A percentile compares a stretch with the other conserved stretches of the same genome.
These are phyloP conservation scores for Lasioglossum baleicum DNA, from an alignment of 1,140 invertebrate genomes.

Conservation along the genomic window DNA sequence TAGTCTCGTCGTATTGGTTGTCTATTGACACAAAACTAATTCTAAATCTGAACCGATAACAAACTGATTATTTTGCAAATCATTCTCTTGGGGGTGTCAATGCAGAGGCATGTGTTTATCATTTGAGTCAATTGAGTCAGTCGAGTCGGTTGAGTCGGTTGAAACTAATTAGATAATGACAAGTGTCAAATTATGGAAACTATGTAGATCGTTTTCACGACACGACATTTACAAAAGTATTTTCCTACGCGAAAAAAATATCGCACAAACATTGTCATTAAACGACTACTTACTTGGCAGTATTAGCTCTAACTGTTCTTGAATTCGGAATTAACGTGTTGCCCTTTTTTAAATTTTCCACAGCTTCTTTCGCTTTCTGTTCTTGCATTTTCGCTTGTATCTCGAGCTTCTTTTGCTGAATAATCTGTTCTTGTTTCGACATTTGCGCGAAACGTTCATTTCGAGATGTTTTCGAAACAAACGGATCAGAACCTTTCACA, in stretches of 20 bases:
- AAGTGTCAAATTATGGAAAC: neutral
- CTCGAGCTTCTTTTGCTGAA: conserved; percentile 88
- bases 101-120: too few species aligned
- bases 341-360: conserved; percentile 79
- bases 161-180: too few species aligned
- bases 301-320: conserved; percentile 63
- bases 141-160: too few species aligned
- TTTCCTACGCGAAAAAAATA: neutral
- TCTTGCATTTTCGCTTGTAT: conserved; percentile 85
- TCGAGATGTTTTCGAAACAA: conserved; percentile 81
- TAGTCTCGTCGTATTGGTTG: too few species aligned
- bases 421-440: conserved; percentile 89
- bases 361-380: conserved; percentile 82
- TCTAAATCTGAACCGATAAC: too few species aligned
- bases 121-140: too few species aligned
- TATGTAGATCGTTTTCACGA: neutral
- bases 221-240: too few species aligned
- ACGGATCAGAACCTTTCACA: conserved; percentile 79
- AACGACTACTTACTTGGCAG: conserved; percentile 66
- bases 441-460: conserved; percentile 87
- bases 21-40: too few species aligned
- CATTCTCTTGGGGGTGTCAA: too few species aligned
- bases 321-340: conserved; percentile 60
- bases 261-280: neutral
- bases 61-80: too few species aligned